Percentiles rank a stretch among this genome's conserved stretches.
These are phyloP conservation scores for Onychorhynchus coronatus DNA, from an alignment of 2,113 vertebrate genomes.

Conservation along the genomic window DNA sequence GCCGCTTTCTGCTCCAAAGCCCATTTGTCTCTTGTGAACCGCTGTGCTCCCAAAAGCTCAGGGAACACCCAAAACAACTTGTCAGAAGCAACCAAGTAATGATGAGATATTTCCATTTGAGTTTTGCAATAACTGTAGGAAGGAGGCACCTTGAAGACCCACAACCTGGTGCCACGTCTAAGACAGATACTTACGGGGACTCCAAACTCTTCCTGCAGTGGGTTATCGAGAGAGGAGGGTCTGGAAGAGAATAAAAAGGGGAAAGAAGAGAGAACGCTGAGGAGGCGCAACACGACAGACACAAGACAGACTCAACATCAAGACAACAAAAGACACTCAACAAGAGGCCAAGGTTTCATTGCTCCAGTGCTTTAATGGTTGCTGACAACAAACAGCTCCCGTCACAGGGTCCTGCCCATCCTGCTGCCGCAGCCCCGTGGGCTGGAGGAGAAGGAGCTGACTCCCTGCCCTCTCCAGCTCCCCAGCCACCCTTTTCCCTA, in stretches of 20 bases:
- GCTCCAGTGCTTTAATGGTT: constrained; percentile 58
- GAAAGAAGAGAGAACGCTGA: constrained; percentile 67
- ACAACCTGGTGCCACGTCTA: background rate
- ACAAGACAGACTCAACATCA: constrained; percentile 34
- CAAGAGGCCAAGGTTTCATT: constrained; percentile 58
- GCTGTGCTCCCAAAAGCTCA: background rate
- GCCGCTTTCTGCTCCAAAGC: constrained; percentile 8
- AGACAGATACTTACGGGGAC: constrained; percentile 91
- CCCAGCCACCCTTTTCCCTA: background rate
- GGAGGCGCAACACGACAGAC: constrained; percentile 20
- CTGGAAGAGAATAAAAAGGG: constrained; percentile 74
- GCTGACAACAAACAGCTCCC: constrained; percentile 52
- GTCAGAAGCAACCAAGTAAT: background rate
- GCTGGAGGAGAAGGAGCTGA: background rate
- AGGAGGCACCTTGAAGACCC: background rate
- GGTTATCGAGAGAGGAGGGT: constrained; percentile 98
- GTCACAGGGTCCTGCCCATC: constrained; percentile 20
- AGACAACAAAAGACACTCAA: constrained; percentile 57
- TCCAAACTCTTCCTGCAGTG: constrained; percentile 99
- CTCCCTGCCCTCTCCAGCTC: background rate
- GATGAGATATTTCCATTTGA: background rate
- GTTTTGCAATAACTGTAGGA: background rate
- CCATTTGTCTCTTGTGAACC: background rate
- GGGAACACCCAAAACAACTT: background rate
- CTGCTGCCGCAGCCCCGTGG: background rate